Evolutionary conservation across 2,888 invertebrate genomes (phyloP), one percentile per base, ranked within the genome.

Genomic region (Scelioninae gen. 1): DNA sequence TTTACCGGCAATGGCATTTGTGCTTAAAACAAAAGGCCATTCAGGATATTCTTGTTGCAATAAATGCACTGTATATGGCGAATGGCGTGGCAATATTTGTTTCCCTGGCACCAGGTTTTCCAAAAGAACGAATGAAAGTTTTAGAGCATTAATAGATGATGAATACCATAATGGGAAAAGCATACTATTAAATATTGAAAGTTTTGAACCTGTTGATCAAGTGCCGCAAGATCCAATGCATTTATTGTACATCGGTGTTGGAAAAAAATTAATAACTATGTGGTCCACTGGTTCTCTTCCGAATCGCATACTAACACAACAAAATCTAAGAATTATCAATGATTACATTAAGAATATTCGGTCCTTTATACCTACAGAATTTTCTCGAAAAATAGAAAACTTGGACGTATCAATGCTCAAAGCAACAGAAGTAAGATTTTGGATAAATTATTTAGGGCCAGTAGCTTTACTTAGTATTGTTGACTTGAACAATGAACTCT

Each of bases 61-160:
- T 49, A 71, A 71, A 49, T 71, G 69, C 38, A 58, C 40, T 4
- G 10, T 58, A 23, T 29, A 71, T 34, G 69, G 58, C n/a, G 69
- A 71, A 34, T 13, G 10, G 9, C 9, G 34, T 23, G 45, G 47
- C 0, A 45, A 55, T 34, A 15, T 58, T 6, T 71, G 69, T 49
- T 71, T 71, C 38, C 32, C 40, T 13, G 69, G 53, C 13, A 49
- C 11, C 1, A 5, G 49, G 10, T 71, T 55, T 45, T 45, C 32
- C n/a, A 58, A 58, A 49, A 71, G 69, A 58, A 58, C 69, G 13
- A 49, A 71, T 49, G 34, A 71, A n/a, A 49, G 49, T 38, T 58
- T 58, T 5, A 32, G 69, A 71, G 10, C 32, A 10, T 31, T 32
- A 29, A 40, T 8, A 32, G 68, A 68, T 32, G 45, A 43, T 8